Base-by-base conservation (phyloP, 2,888 invertebrate species). In the Pegoplata infirma region DNA sequence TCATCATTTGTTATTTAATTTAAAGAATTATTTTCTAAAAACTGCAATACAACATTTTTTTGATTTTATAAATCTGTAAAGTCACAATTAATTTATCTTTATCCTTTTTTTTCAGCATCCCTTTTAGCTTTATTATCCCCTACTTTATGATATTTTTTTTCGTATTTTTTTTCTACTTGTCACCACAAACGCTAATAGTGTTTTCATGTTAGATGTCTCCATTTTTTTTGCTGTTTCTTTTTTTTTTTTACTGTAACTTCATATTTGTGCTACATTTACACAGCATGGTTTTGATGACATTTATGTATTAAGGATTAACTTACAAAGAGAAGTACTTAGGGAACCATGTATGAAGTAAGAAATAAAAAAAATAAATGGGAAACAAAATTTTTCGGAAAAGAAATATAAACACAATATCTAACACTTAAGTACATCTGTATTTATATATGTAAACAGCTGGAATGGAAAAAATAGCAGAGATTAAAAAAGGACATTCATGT, bases 141-240 rank as follows among this genome's bases (percentile, higher is more conserved):
- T 12, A 10, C 36, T 51, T 36, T 12, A 25, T 40, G 23, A 23
- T 14, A n/a, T 32, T 36, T n/a, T 4, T 21, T 8, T 44, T 0
- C 32, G 0, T 8, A 7, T n/a, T 66, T 56, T 58, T 28, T n/a
- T n/a, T n/a, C n/a, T n/a, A n/a, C n/a, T n/a, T 66, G 28, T 58
- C 53, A 72, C 58, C 67, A 55, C 72, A 78, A 74, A 44, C 76
- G 63, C 76, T 81, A 82, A 82, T 82, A 81, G 82, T 68, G 46
- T 81, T 81, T 81, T 77, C 79, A 75, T 82, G 81, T 82, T 77
- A 36, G 51, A 25, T 63, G 56, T 79, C 40, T 67, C 10, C 19
- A 56, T 64, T 46, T 53, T 14, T 10, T 7, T 44, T 32, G 19
- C n/a, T n/a, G n/a, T n/a, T n/a, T n/a, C n/a, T n/a, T n/a, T n/a